Percentiles rank a stretch among this genome's conserved stretches.
Conservation (phyloP, 2,113 vertebrate species). For the Rhea americana region DNA sequence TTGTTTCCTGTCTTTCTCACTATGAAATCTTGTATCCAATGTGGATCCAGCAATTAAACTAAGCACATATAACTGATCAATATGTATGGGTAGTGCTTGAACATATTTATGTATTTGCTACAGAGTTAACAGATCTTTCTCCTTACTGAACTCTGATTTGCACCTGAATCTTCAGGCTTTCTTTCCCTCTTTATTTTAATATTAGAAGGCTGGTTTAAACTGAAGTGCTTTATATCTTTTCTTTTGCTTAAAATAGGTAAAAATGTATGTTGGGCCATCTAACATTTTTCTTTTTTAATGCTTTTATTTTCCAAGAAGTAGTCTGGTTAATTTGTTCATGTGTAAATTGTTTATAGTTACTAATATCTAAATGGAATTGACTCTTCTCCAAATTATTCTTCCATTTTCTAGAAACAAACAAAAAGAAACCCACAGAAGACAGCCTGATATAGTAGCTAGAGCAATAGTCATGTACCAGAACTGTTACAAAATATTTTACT, state of each 20-base stretch:
- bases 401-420: neutral
- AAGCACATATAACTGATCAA: neutral
- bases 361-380: neutral
- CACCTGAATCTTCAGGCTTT: neutral
- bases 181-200: neutral
- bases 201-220: neutral
- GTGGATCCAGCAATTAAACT: fast-evolving
- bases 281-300: neutral
- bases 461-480: neutral
- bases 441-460: neutral
- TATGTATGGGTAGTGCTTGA: neutral
- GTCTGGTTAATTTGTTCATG: neutral
- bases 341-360: neutral
- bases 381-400: neutral
- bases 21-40: neutral
- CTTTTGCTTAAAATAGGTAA: neutral
- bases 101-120: neutral
- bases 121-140: neutral
- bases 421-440: neutral
- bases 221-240: neutral
- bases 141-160: neutral
- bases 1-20: neutral
- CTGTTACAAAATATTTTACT: neutral
- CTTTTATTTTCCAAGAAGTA: neutral
- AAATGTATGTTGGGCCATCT: neutral